Percentiles rank a stretch among this genome's conserved stretches.
Evolutionary conservation across 1,140 invertebrate species (phyloP).

Genomic region (Plectrocnemia conspersa): DNA sequence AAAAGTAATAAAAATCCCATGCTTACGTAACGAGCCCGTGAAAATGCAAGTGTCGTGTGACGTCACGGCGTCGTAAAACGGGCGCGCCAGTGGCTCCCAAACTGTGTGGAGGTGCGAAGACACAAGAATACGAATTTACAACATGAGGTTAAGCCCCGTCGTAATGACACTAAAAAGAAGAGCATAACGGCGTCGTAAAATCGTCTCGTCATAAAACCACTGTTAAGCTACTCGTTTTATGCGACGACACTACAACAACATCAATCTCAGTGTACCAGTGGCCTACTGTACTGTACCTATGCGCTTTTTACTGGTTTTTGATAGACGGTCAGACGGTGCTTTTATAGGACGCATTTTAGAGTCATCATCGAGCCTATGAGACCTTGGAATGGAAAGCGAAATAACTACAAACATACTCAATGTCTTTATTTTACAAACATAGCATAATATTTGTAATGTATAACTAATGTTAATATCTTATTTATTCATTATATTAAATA

Average conservation of each 20-base stretch:
- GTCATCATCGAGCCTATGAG: slow-evolving; percentile 10
- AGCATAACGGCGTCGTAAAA: slow-evolving; percentile 33
- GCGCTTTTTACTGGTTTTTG: slow-evolving; percentile 25
- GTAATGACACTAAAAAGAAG: slow-evolving; percentile 35
- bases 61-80: slow-evolving; percentile 32
- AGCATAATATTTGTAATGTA: too few species aligned
- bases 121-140: slow-evolving; percentile 29
- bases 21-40: slow-evolving; percentile 32
- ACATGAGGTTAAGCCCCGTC: slow-evolving; percentile 29
- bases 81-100: slow-evolving; percentile 22
- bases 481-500: too few species aligned
- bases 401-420: too few species aligned
- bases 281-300: not conserved
- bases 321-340: not conserved
- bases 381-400: too few species aligned
- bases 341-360: slow-evolving; percentile 9
- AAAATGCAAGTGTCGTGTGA: slow-evolving; percentile 35
- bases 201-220: slow-evolving; percentile 34
- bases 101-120: slow-evolving; percentile 16
- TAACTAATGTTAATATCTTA: too few species aligned
- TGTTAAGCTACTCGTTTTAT: slow-evolving; percentile 20
- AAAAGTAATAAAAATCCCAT: slow-evolving; percentile 33
- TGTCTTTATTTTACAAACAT: too few species aligned
- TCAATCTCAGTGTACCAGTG: too few species aligned
- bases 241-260: slow-evolving; percentile 6